phyloP scores from a whole-genome alignment of 1,140 invertebrate genomes.

The Bombus soroeensis region DNA sequence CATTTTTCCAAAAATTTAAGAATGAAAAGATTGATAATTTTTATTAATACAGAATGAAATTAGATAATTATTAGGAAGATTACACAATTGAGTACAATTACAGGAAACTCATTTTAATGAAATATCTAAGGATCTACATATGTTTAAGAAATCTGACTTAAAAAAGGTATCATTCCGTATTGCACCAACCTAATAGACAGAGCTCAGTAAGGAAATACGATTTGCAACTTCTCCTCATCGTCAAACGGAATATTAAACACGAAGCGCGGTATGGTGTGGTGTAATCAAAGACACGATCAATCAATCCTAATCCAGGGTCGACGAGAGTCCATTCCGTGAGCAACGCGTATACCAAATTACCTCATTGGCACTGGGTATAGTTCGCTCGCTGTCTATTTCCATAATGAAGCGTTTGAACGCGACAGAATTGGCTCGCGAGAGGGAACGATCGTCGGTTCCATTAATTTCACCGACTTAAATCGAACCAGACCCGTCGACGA shows the following conservation, averaged over 20 bases:
- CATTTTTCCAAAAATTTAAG: too few species aligned
- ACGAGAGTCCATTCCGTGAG: not conserved
- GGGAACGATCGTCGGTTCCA: conserved; percentile 29
- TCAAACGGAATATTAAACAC: not conserved
- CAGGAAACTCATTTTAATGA: too few species aligned
- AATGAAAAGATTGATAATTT: not conserved
- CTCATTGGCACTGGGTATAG: not conserved
- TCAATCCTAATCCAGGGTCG: not conserved
- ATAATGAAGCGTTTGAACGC: conserved; percentile 33
- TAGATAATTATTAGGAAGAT: too few species aligned
- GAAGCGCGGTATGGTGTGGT: not conserved
- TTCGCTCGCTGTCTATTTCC: conserved; percentile 15
- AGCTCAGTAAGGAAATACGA: not conserved
- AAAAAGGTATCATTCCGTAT: not conserved
- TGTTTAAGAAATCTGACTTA: not conserved
- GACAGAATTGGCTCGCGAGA: conserved; percentile 7
- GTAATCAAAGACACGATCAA: conserved; percentile 15
- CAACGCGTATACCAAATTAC: conserved; percentile 4
- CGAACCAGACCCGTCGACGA: not conserved
- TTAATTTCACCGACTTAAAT: conserved; percentile 47
- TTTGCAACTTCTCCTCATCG: not conserved
- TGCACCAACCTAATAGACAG: too few species aligned
- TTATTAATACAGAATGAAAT: too few species aligned
- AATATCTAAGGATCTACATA: not conserved
- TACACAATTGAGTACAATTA: too few species aligned